phyloP scores from a whole-genome alignment of 2,113 vertebrate genomes.

The Bombycilla garrulus region DNA sequence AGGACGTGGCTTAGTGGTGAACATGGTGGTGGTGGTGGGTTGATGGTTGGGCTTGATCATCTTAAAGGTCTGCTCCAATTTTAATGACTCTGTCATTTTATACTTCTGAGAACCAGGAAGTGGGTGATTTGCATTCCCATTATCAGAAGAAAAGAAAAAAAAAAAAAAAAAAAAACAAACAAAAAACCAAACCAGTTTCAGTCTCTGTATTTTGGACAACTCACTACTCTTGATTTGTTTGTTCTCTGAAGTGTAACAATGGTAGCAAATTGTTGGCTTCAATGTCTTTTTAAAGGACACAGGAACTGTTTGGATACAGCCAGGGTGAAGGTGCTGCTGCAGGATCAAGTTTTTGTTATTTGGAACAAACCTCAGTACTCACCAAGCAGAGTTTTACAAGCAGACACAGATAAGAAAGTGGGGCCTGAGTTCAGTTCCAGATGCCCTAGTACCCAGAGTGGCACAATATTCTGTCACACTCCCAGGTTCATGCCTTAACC shows the following conservation, averaged over 20 bases:
- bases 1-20: not conserved
- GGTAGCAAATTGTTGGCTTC: not conserved
- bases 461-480: not conserved
- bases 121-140: fast-evolving
- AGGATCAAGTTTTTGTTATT: not conserved
- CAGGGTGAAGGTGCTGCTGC: not conserved
- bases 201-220: not conserved
- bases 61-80: not conserved
- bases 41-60: not conserved
- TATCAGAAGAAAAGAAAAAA: not conserved
- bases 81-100: not conserved
- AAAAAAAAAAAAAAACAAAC: no score
- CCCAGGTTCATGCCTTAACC: not conserved
- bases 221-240: not conserved
- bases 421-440: not conserved
- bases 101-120: not conserved
- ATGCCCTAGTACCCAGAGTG: not conserved
- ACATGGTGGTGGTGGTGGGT: fast-evolving
- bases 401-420: not conserved
- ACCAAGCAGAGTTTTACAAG: not conserved
- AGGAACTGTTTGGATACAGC: not conserved
- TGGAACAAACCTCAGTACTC: not conserved
- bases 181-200: no score
- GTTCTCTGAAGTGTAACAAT: not conserved
- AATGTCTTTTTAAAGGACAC: not conserved